These are phyloP conservation scores for Aptenodytes forsteri DNA, from an alignment of 2,113 vertebrate genomes.

Conservation along the genomic window DNA sequence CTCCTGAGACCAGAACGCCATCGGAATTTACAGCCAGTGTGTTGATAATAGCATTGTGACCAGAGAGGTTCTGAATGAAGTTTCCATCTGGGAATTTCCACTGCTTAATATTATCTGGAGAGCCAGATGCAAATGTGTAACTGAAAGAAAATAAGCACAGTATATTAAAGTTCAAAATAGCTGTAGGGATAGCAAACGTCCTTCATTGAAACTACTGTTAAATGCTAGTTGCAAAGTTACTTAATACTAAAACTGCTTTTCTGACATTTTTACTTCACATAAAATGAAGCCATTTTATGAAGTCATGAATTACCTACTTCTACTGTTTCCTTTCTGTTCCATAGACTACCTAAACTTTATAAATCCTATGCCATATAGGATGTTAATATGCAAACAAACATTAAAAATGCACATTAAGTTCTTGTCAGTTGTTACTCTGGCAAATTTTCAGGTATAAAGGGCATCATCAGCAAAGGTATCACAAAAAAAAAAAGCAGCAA, in stretches of 20 bases:
- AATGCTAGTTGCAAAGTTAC: background rate
- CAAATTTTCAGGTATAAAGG: background rate
- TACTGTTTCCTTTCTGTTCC: background rate
- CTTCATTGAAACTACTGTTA: background rate
- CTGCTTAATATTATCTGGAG: slow-evolving; percentile 98
- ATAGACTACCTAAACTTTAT: background rate
- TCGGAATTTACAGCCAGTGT: slow-evolving; percentile 94
- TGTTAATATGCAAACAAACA: background rate
- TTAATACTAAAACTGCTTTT: background rate
- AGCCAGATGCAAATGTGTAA: slow-evolving; percentile 97
- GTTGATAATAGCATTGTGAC: slow-evolving; percentile 97
- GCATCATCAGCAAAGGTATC: background rate
- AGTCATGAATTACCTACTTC: background rate
- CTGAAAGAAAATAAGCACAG: slow-evolving; percentile 71
- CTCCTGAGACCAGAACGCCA: slow-evolving; percentile 96
- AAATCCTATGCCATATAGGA: background rate
- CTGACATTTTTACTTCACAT: background rate
- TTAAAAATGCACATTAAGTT: background rate
- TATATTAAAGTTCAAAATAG: background rate
- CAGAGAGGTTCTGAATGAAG: slow-evolving; percentile 98
- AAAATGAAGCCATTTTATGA: background rate
- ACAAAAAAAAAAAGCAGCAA: background rate
- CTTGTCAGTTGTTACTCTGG: background rate
- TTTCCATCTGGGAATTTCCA: slow-evolving; percentile 98
- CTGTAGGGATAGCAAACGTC: background rate